Conservation (phyloP, 1,140 invertebrate genomes). For the Drosophila willistoni region DNA sequence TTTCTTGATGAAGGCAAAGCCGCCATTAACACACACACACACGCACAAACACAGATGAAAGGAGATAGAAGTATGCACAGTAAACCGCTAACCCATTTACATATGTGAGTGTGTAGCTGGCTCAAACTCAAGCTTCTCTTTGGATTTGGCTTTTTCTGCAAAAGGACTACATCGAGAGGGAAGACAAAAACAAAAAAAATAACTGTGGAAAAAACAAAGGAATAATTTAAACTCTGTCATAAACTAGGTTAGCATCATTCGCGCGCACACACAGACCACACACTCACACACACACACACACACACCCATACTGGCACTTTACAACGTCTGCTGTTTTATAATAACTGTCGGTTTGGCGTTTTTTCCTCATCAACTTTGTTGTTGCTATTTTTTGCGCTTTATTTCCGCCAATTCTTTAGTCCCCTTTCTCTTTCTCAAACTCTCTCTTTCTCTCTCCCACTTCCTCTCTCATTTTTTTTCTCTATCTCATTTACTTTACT, state of each 20-base stretch:
- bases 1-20: slow-evolving; percentile 62
- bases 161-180: not conserved
- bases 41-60: not conserved
- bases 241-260: slow-evolving; percentile 75
- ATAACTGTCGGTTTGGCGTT: slow-evolving; percentile 79
- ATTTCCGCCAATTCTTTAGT: slow-evolving; percentile 39
- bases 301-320: slow-evolving; percentile 23
- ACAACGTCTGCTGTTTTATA: slow-evolving; percentile 55
- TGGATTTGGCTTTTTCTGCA: slow-evolving; percentile 53
- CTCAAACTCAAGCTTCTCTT: slow-evolving; percentile 45
- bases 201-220: slow-evolving; percentile 73
- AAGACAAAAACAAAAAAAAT: slow-evolving; percentile 62
- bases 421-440: slow-evolving; percentile 15
- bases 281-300: slow-evolving; percentile 14
- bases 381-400: slow-evolving; percentile 49
- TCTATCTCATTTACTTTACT: slow-evolving; percentile 5
- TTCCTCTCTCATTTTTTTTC: slow-evolving; percentile 26
- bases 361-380: slow-evolving; percentile 72
- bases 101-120: slow-evolving; percentile 16
- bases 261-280: slow-evolving; percentile 40
- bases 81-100: slow-evolving; percentile 54
- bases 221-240: slow-evolving; percentile 81
- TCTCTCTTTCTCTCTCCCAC: not conserved
- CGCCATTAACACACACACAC: slow-evolving; percentile 65
- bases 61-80: not conserved